Evolutionary conservation across 2,888 invertebrate species (phyloP), one percentile per base, ranked within the genome.

Genomic region (Nymphalis polychloros): DNA sequence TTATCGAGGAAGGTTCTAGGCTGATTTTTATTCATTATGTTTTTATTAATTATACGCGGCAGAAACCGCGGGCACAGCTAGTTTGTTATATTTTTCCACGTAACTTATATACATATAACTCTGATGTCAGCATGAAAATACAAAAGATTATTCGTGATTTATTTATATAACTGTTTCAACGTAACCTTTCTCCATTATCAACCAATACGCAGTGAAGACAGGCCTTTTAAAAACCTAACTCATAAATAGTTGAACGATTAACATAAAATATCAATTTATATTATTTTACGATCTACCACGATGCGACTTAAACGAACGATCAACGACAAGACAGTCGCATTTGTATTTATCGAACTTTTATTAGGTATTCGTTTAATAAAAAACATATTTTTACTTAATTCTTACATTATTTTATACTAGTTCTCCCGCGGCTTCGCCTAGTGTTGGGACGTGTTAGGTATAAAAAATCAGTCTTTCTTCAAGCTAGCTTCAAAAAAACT

Each of bases 221-320:
- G 27, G 55, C 55, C 27, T 55, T 55, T 55, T 55, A 55, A 35
- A 55, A 55, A 55, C 31, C n/a, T 55, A 31, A 35, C n/a, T 55
- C 55, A 20, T 35, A 55, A 55, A 55, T 55, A 55, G 55, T 55
- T 55, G 8, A 10, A 31, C n/a, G 31, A 31, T 55, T 35, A 35
- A n/a, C 31, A 55, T 55, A 55, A 55, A 31, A 35, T 31, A 2
- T 31, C 55, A 55, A 55, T 55, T 55, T 55, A 55, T 55, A 55
- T n/a, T 8, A 55, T 35, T 55, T 27, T 31, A 55, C 10, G 55
- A 55, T 55, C 8, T n/a, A 17, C 16, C 31, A 55, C n/a, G 17
- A 31, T 55, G 16, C 17, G 13, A 17, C 3, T 7, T 31, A 35
- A 3, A n/a, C n/a, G 17, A 31, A n/a, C 35, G 55, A n/a, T 31